Percentiles rank a stretch among this genome's conserved stretches.
Conservation (phyloP, 2,888 invertebrate genomes). For the Dysmachus trigonus region DNA sequence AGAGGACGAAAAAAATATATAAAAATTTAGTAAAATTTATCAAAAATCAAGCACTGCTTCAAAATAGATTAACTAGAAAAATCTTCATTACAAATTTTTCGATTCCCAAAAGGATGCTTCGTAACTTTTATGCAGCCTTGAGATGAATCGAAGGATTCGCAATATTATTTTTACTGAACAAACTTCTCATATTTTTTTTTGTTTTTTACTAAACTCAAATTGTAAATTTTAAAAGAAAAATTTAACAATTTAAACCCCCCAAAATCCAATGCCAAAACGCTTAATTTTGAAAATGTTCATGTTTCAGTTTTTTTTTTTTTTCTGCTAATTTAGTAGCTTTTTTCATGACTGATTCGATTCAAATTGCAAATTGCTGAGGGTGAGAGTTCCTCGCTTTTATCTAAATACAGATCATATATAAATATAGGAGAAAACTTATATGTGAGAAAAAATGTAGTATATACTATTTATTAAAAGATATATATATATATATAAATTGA, state of each 20-base stretch:
- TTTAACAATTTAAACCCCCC: constrained; percentile 47
- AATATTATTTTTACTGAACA: background rate
- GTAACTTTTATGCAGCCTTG: background rate
- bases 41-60: background rate
- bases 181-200: constrained; percentile 19
- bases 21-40: constrained; percentile 6
- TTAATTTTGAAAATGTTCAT: constrained; percentile 45
- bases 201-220: background rate
- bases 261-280: constrained; percentile 62
- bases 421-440: constrained; percentile 46
- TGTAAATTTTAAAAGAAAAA: constrained; percentile 39
- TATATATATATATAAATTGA: constrained; percentile 46
- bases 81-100: background rate
- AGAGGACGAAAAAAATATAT: constrained; percentile 4
- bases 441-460: constrained; percentile 47
- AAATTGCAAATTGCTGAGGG: background rate
- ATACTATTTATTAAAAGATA: constrained; percentile 43
- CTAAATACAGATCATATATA: constrained; percentile 24
- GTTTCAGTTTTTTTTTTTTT: background rate
- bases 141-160: background rate
- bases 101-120: background rate
- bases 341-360: constrained; percentile 1
- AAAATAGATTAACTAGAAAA: background rate
- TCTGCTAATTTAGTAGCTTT: background rate
- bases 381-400: constrained; percentile 21